Conservation (phyloP, 2,113 vertebrate genomes). For the Bujurquina vittata region DNA sequence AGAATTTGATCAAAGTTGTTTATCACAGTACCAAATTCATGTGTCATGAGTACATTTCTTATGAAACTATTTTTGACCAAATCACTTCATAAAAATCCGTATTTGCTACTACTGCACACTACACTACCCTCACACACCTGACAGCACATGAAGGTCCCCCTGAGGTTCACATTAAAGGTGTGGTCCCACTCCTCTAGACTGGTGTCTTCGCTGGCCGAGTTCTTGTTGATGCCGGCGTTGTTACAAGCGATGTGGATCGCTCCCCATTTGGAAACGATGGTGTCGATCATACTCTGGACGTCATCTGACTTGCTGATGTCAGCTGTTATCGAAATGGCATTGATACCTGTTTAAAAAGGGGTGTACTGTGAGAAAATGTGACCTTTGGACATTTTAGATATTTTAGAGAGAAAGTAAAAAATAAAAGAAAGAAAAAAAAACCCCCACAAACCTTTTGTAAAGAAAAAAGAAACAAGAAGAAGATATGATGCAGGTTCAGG, state of each 20-base stretch:
- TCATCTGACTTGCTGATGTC: conserved; percentile 83
- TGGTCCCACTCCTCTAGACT: conserved; percentile 84
- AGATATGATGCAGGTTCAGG: not conserved
- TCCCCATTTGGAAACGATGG: conserved; percentile 79
- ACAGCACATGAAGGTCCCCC: conserved; percentile 85
- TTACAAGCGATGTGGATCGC: conserved; percentile 80
- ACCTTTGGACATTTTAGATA: not conserved
- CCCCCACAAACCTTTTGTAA: too few species aligned
- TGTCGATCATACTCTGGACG: conserved; percentile 78
- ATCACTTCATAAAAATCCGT: not conserved
- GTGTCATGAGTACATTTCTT: not conserved
- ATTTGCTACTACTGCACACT: not conserved
- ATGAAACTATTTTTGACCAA: rapidly evolving
- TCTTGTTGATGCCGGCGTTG: conserved; percentile 85
- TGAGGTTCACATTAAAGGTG: conserved; percentile 84
- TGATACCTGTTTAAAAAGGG: conserved; percentile 72
- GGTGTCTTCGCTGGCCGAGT: conserved; percentile 85
- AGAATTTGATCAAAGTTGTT: not conserved
- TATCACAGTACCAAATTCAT: not conserved
- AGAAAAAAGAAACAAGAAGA: too few species aligned
- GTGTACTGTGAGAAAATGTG: not conserved
- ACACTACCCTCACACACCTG: conserved; percentile 70
- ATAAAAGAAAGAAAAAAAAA: not conserved
- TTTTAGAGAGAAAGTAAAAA: not conserved
- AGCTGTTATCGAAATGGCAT: conserved; percentile 76